Evolutionary conservation across 2,888 invertebrate genomes (phyloP).

Genomic region (Lasioglossum leucozonium): DNA sequence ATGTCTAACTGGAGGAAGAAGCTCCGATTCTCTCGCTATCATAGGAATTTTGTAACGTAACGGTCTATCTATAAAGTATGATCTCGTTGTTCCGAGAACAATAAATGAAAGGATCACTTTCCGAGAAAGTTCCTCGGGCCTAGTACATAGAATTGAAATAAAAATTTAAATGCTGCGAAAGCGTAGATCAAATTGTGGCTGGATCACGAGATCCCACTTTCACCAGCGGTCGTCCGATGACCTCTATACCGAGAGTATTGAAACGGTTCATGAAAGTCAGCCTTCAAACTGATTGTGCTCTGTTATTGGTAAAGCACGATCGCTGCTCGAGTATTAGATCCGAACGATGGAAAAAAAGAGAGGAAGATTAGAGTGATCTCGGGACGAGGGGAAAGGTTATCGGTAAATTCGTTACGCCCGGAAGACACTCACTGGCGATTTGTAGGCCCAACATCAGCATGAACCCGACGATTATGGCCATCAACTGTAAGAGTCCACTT

Average conservation of each 20-base stretch:
- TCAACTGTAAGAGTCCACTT: conserved; percentile 86
- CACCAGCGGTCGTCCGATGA: neutral
- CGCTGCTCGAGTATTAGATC: neutral
- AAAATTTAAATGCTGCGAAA: neutral
- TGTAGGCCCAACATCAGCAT: conserved; percentile 86
- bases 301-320: neutral
- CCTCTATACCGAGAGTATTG: neutral
- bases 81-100: neutral
- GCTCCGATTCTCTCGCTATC: too few relatives aligned
- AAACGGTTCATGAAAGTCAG: neutral
- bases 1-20: too few relatives aligned
- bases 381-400: neutral
- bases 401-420: conserved; percentile 24
- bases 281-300: neutral
- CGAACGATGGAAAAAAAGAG: neutral
- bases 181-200: neutral
- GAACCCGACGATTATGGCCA: conserved; percentile 87
- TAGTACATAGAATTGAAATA: neutral
- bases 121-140: neutral
- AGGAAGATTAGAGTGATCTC: neutral
- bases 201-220: neutral
- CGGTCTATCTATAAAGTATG: neutral
- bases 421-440: conserved; percentile 80
- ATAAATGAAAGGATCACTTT: neutral
- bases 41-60: too few relatives aligned